These are phyloP conservation scores for Neoarius graeffei DNA, from an alignment of 2,113 vertebrate genomes.

Conservation along the genomic window DNA sequence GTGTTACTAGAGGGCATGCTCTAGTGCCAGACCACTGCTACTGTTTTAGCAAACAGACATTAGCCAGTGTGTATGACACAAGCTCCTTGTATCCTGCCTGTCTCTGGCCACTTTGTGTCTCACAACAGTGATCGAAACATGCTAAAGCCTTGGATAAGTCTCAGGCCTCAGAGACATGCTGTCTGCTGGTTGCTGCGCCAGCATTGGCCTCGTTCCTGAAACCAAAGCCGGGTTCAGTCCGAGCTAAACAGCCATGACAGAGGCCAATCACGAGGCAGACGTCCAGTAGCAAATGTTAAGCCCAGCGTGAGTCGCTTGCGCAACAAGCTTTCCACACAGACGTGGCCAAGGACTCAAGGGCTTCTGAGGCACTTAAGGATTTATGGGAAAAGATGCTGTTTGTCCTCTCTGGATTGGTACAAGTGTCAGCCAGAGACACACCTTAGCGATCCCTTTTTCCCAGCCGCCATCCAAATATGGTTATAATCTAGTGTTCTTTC, in stretches of 20 bases:
- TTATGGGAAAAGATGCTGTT: constrained; percentile 27
- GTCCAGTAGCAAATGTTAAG: constrained; percentile 53
- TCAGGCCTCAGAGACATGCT: constrained; percentile 40
- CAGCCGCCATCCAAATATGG: neutral
- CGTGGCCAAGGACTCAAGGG: constrained; percentile 31
- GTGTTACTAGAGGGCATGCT: neutral
- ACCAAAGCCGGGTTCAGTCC: constrained; percentile 27
- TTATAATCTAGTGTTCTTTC: neutral
- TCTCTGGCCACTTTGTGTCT: constrained; percentile 5
- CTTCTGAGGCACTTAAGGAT: constrained; percentile 44
- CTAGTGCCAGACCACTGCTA: constrained; percentile 8
- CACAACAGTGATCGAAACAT: constrained; percentile 35
- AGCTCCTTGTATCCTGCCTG: neutral
- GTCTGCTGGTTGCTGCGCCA: constrained; percentile 33
- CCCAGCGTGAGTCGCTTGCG: constrained; percentile 44
- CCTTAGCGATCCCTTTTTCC: neutral
- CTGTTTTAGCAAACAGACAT: constrained; percentile 38
- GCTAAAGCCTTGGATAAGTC: constrained; percentile 64
- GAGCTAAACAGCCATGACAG: constrained; percentile 41
- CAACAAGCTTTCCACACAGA: constrained; percentile 53
- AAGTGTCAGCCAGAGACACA: neutral
- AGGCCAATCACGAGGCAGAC: constrained; percentile 32
- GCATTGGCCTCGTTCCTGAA: constrained; percentile 29
- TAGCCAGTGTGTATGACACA: constrained; percentile 21
- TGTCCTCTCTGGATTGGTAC: constrained; percentile 1